phyloP scores from a whole-genome alignment of 2,797 vertebrate species.

The Epinephelus awoara region DNA sequence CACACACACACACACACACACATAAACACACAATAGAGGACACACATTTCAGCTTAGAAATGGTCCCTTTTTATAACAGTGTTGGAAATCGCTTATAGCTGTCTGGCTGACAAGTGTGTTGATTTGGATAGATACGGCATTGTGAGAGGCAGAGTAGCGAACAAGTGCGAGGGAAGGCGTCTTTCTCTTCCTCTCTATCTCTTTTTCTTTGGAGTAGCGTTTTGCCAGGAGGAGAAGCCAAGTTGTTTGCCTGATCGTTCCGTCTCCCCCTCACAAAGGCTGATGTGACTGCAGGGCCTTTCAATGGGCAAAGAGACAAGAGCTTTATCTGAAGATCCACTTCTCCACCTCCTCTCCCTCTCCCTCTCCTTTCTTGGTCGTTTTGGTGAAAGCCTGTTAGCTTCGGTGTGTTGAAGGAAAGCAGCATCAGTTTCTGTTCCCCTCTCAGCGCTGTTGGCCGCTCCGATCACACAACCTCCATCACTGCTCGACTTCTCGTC shows the following conservation, averaged over 20 bases:
- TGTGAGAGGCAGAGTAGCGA: slow-evolving; percentile 76
- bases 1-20: slow-evolving; percentile 54
- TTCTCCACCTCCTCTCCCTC: slow-evolving; percentile 72
- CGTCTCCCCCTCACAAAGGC: slow-evolving; percentile 77
- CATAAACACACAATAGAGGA: slow-evolving; percentile 62
- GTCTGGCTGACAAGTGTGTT: slow-evolving; percentile 84
- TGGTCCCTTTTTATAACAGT: slow-evolving; percentile 69
- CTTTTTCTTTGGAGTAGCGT: slow-evolving; percentile 58
- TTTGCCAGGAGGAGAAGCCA: slow-evolving; percentile 80
- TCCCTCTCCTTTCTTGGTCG: slow-evolving; percentile 56
- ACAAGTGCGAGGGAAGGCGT: slow-evolving; percentile 80
- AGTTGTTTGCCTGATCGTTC: slow-evolving; percentile 69
- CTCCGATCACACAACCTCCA: slow-evolving; percentile 62
- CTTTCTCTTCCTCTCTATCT: slow-evolving; percentile 71
- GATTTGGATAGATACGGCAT: slow-evolving; percentile 81
- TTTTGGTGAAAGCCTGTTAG: slow-evolving; percentile 79
- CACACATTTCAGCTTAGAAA: slow-evolving; percentile 77
- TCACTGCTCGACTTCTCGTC: slow-evolving; percentile 59
- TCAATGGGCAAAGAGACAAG: slow-evolving; percentile 77
- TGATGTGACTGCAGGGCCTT: slow-evolving; percentile 81
- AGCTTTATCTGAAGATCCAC: slow-evolving; percentile 85
- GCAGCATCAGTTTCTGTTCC: slow-evolving; percentile 46
- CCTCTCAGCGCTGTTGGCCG: slow-evolving; percentile 46
- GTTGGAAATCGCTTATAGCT: slow-evolving; percentile 78
- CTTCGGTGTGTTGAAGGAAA: slow-evolving; percentile 68